Percentiles rank a stretch among this genome's conserved stretches.
Conservation (phyloP, 1,140 invertebrate species). For the Colletes latitarsis region DNA sequence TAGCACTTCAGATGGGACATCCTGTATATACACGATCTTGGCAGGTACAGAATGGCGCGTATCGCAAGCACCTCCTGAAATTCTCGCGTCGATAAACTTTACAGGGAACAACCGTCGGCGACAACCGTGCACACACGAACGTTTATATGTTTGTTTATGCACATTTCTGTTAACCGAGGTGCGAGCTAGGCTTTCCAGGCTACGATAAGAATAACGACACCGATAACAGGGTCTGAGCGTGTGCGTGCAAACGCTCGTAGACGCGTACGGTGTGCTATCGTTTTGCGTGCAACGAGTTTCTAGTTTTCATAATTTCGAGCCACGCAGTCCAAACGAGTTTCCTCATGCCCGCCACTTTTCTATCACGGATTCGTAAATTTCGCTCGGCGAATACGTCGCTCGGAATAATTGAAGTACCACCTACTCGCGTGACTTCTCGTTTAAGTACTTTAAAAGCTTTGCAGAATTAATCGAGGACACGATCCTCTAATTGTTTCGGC, state of each 20-base stretch:
- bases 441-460: not conserved
- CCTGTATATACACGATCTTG: not conserved
- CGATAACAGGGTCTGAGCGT: conserved; percentile 22
- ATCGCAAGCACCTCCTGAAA: conserved; percentile 17
- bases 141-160: conserved; percentile 29
- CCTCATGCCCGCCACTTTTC: not conserved
- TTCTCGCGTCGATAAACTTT: conserved; percentile 38
- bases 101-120: conserved; percentile 13
- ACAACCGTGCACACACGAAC: conserved; percentile 23
- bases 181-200: conserved; percentile 29
- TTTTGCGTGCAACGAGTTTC: not conserved
- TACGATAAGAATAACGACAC: conserved; percentile 48
- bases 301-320: conserved; percentile 18
- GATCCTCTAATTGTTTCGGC: too few species aligned
- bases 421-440: not conserved
- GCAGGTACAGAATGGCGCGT: not conserved
- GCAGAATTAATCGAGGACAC: too few species aligned
- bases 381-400: not conserved
- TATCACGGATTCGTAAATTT: not conserved
- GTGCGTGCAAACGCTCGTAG: not conserved
- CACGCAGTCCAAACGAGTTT: not conserved
- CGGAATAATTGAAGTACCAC: not conserved
- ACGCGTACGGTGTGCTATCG: not conserved
- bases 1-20: too few species aligned
- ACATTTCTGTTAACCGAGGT: conserved; percentile 26